phyloP scores from a whole-genome alignment of 2,797 vertebrate species.

The Centropyge bicolor region DNA sequence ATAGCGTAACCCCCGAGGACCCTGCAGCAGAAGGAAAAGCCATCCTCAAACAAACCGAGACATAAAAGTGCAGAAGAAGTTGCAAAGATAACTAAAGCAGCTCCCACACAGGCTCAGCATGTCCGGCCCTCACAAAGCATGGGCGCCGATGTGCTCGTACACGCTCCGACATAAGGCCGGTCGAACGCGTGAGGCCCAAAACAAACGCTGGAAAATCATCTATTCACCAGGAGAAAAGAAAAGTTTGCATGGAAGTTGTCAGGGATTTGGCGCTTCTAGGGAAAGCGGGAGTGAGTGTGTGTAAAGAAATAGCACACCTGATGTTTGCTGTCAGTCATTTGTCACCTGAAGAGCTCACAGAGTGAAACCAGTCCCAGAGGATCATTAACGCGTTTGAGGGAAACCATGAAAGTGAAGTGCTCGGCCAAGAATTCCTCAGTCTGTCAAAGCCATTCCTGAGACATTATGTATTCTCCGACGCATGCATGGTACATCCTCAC shows the following conservation, averaged over 20 bases:
- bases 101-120: constrained; percentile 50
- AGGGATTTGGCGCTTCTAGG: constrained; percentile 15
- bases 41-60: constrained; percentile 71
- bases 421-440: constrained; percentile 37
- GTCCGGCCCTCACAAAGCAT: constrained; percentile 48
- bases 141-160: constrained; percentile 58
- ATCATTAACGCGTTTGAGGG: constrained; percentile 46
- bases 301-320: constrained; percentile 21
- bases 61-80: constrained; percentile 75
- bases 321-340: constrained; percentile 35
- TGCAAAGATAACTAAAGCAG: constrained; percentile 56
- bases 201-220: constrained; percentile 44
- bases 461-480: constrained; percentile 46
- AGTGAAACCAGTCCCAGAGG: constrained; percentile 42
- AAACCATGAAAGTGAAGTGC: constrained; percentile 36
- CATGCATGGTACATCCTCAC: constrained; percentile 19
- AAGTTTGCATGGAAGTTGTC: constrained; percentile 20
- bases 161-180: constrained; percentile 32
- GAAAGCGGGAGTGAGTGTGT: constrained; percentile 15
- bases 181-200: constrained; percentile 38
- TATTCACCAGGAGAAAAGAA: constrained; percentile 33
- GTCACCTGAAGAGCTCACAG: constrained; percentile 40
- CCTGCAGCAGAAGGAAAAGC: constrained; percentile 78
- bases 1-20: constrained; percentile 64
- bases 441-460: constrained; percentile 65